Evolutionary conservation across 1,140 invertebrate genomes (phyloP).

Genomic region (Drosophila watanabei): DNA sequence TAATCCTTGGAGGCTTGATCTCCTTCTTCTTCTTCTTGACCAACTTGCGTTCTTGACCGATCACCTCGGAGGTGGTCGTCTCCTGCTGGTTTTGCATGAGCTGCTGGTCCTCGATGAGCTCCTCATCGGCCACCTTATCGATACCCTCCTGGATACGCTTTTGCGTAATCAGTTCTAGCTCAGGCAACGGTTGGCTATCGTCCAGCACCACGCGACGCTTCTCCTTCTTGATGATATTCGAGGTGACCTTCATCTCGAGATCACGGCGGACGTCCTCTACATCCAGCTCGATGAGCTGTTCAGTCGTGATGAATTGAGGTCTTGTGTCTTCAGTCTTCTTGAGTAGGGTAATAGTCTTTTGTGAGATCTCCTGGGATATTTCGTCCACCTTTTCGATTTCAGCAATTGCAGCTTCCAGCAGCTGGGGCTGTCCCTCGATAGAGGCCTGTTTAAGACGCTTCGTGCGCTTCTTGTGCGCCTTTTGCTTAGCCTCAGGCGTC

Average conservation of each 20-base stretch:
- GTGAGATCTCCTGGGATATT: slow-evolving; percentile 81
- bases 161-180: slow-evolving; percentile 87
- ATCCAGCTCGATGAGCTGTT: slow-evolving; percentile 81
- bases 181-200: slow-evolving; percentile 87
- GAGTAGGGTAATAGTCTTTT: slow-evolving; percentile 82
- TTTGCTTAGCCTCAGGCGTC: slow-evolving; percentile 68
- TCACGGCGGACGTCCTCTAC: slow-evolving; percentile 86
- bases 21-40: slow-evolving; percentile 87
- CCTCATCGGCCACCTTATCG: slow-evolving; percentile 86
- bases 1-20: slow-evolving; percentile 90
- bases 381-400: slow-evolving; percentile 81
- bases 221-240: slow-evolving; percentile 86
- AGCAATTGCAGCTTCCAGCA: slow-evolving; percentile 71
- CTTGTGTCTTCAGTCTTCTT: slow-evolving; percentile 83
- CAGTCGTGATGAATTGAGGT: slow-evolving; percentile 81
- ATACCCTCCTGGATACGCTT: slow-evolving; percentile 86
- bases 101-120: slow-evolving; percentile 85
- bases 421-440: slow-evolving; percentile 75
- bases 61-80: slow-evolving; percentile 84
- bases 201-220: slow-evolving; percentile 83
- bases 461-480: slow-evolving; percentile 82
- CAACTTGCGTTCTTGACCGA: slow-evolving; percentile 80
- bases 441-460: slow-evolving; percentile 77
- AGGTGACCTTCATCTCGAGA: slow-evolving; percentile 86
- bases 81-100: slow-evolving; percentile 84